Percentiles rank a stretch among this genome's conserved stretches.
phyloP scores from a whole-genome alignment of 1,140 invertebrate species.

The Drosophila guanche region DNA sequence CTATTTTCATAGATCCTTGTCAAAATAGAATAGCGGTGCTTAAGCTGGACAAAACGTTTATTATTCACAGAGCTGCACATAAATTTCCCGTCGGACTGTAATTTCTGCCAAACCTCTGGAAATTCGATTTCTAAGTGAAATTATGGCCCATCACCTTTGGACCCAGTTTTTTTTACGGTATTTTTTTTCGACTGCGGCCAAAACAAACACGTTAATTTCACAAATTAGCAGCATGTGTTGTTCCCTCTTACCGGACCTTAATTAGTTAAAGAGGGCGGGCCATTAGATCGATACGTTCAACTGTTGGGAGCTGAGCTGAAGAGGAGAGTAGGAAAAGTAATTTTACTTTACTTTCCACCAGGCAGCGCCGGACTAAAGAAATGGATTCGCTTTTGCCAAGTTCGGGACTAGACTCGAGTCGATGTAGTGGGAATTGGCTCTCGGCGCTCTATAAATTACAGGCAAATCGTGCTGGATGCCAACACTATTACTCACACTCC shows the following conservation, averaged over 20 bases:
- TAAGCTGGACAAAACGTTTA: slow-evolving; percentile 51
- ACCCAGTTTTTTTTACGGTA: slow-evolving; percentile 35
- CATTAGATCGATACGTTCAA: slow-evolving; percentile 70
- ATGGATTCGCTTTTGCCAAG: slow-evolving; percentile 23
- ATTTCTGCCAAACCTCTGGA: slow-evolving; percentile 45
- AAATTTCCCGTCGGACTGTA: slow-evolving; percentile 64
- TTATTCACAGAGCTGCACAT: slow-evolving; percentile 67
- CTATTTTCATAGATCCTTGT: slow-evolving; percentile 60
- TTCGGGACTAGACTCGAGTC: slow-evolving; percentile 19
- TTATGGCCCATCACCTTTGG: slow-evolving; percentile 55
- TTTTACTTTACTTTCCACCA: slow-evolving; percentile 62
- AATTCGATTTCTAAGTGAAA: slow-evolving; percentile 65
- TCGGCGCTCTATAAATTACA: slow-evolving; percentile 69
- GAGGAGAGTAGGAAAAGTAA: slow-evolving; percentile 33
- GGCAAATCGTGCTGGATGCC: slow-evolving; percentile 63
- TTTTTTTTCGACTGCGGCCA: slow-evolving; percentile 63
- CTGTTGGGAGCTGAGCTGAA: slow-evolving; percentile 61
- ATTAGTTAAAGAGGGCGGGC: slow-evolving; percentile 72
- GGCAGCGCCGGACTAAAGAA: slow-evolving; percentile 64
- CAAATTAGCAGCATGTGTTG: slow-evolving; percentile 77
- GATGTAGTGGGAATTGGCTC: slow-evolving; percentile 63
- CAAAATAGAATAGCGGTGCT: slow-evolving; percentile 34
- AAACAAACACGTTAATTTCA: slow-evolving; percentile 74
- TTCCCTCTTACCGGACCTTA: slow-evolving; percentile 51
- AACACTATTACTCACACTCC: slow-evolving; percentile 80